Evolutionary conservation across 2,888 invertebrate genomes (phyloP).

Genomic region (Euplagia quadripunctaria): DNA sequence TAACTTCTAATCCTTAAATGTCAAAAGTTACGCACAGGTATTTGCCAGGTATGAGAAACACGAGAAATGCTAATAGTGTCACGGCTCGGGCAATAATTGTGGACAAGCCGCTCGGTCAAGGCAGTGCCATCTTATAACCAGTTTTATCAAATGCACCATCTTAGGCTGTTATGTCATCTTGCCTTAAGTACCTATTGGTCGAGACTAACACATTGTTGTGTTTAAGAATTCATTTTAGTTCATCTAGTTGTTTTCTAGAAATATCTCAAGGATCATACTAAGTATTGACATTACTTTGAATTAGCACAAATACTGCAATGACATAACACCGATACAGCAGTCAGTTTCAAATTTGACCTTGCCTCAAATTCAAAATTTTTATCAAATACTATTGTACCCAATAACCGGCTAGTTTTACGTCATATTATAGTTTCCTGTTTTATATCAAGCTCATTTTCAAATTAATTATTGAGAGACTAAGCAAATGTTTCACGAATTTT

Average conservation of each 20-base stretch:
- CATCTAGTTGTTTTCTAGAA: not conserved
- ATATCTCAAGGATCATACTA: not conserved
- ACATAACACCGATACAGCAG: constrained; percentile 19
- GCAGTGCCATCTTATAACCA: constrained; percentile 71
- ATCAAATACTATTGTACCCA: constrained; percentile 28
- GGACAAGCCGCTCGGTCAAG: constrained; percentile 74
- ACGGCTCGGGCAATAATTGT: constrained; percentile 71
- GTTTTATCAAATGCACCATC: constrained; percentile 61
- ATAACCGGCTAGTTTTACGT: constrained; percentile 38
- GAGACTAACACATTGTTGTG: not conserved
- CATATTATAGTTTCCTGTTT: constrained; percentile 41
- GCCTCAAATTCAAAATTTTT: constrained; percentile 29
- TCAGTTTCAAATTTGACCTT: constrained; percentile 35
- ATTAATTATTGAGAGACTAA: constrained; percentile 43
- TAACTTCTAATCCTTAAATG: constrained; percentile 57
- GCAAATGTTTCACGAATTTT: constrained; percentile 49
- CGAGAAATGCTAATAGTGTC: constrained; percentile 74
- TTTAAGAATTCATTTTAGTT: constrained; percentile 4
- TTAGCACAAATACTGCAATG: constrained; percentile 19
- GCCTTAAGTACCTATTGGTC: constrained; percentile 20
- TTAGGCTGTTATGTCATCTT: constrained; percentile 64
- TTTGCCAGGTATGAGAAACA: constrained; percentile 43
- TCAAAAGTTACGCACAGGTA: constrained; percentile 54
- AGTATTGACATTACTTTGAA: not conserved
- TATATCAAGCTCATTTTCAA: constrained; percentile 46